Base-by-base conservation (phyloP, 92 coral and sea anemone genomes). In the Umimayanthus kanabou region DNA sequence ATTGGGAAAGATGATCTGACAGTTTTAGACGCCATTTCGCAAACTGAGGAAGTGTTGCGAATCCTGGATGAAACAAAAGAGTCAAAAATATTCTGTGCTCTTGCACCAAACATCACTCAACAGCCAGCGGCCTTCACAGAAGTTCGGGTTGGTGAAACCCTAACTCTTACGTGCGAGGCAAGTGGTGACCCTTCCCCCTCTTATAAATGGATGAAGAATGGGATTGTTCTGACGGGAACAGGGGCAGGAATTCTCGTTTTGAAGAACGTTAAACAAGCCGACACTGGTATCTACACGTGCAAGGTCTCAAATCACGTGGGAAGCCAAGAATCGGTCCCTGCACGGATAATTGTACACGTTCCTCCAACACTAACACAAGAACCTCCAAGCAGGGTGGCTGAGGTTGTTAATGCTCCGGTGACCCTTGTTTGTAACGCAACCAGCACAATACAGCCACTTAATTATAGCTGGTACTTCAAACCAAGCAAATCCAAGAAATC, bases 401-500 rank as follows among this genome's bases (percentile, higher is more conserved):
- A 88, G 23, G 76, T 87, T 13, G 30, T 91, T 10, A 87, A 79
- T 76, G 80, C 88, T n/a, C 89, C 82, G n/a, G 88, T 82, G 61
- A 86, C 76, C 82, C 89, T 95, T 16, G 39, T 81, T 30, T 93
- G 95, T 65, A 76, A 73, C 25, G 94, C 90, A 1, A 80, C 85
- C 33, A 90, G 93, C 84, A 83, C 81, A 6, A 64, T 81, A 20
- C 77, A 26, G 14, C 92, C 93, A 18, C 77, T 93, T 20, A 77
- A 85, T 5, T 95, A 93, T 49, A 93, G 94, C 28, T 95, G 98
- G 98, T 90, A 82, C 77, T 93, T 89, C 89, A 95, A 66, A 73
- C 81, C 92, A 8, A 69, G 29, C 14, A 37, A 74, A 15, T 84
- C 83, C 14, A 77, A 85, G 29, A 80, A 82, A 8, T 91, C 82